Conservation (phyloP, 2,797 vertebrate genomes). For the Loris lydekkerianus region DNA sequence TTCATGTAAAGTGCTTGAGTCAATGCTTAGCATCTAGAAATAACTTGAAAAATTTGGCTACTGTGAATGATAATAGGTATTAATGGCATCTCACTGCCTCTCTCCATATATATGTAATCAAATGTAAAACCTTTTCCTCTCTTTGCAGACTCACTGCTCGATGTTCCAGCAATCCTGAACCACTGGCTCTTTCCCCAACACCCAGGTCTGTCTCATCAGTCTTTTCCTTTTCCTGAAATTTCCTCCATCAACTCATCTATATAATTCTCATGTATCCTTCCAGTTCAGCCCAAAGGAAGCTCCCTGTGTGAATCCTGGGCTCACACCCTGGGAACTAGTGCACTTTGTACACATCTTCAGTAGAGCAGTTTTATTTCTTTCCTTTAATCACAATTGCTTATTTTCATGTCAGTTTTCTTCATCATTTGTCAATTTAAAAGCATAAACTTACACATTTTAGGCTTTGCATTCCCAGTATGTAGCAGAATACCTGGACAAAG, state of each 20-base stretch:
- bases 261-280: background rate
- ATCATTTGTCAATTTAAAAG: background rate
- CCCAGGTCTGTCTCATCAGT: fast-evolving
- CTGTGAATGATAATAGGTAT: background rate
- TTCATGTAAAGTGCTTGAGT: background rate
- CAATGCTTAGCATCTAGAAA: background rate
- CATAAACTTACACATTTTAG: background rate
- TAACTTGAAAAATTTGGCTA: background rate
- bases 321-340: too few species aligned
- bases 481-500: background rate
- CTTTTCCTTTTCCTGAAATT: background rate
- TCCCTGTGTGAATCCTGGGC: background rate
- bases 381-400: background rate
- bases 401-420: background rate
- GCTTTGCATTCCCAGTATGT: background rate
- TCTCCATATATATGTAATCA: background rate
- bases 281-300: background rate
- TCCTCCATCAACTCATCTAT: background rate
- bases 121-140: background rate
- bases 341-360: background rate
- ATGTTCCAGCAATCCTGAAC: background rate
- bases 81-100: background rate
- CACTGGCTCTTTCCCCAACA: background rate
- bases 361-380: background rate
- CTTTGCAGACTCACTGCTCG: background rate